Conservation (phyloP, 2,797 vertebrate genomes). For the Sebastes kiyomatsui region DNA sequence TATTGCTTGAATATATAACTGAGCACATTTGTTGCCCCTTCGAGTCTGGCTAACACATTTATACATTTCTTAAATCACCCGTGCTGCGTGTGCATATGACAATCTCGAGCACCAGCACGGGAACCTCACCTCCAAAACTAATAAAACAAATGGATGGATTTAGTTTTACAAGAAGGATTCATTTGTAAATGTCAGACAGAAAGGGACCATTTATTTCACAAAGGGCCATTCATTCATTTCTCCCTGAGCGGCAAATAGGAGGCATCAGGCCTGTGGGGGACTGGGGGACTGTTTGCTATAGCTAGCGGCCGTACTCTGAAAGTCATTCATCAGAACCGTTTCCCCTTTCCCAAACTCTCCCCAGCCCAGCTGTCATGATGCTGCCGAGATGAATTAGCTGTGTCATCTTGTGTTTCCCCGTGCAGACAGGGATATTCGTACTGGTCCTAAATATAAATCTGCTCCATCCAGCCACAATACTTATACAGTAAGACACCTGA, state of each 20-base stretch:
- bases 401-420: constrained; percentile 53
- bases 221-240: constrained; percentile 68
- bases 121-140: constrained; percentile 33
- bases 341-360: constrained; percentile 44
- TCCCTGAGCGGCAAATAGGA: constrained; percentile 60
- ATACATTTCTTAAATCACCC: constrained; percentile 21
- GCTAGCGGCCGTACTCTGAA: constrained; percentile 59
- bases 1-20: background rate
- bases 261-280: constrained; percentile 54
- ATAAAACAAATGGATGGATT: constrained; percentile 62
- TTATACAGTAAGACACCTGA: constrained; percentile 22
- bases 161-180: constrained; percentile 58
- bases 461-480: constrained; percentile 11
- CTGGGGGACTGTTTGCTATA: constrained; percentile 57
- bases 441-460: constrained; percentile 57
- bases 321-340: constrained; percentile 76
- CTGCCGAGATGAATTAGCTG: constrained; percentile 71
- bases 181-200: constrained; percentile 69
- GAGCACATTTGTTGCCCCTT: background rate
- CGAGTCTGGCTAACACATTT: background rate
- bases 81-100: constrained; percentile 5
- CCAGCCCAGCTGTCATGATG: constrained; percentile 62
- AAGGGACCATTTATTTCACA: constrained; percentile 70
- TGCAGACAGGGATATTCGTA: constrained; percentile 36
- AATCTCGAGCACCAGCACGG: background rate